Evolutionary conservation across 2,797 vertebrate species (phyloP).

Genomic region (Coendou prehensilis): DNA sequence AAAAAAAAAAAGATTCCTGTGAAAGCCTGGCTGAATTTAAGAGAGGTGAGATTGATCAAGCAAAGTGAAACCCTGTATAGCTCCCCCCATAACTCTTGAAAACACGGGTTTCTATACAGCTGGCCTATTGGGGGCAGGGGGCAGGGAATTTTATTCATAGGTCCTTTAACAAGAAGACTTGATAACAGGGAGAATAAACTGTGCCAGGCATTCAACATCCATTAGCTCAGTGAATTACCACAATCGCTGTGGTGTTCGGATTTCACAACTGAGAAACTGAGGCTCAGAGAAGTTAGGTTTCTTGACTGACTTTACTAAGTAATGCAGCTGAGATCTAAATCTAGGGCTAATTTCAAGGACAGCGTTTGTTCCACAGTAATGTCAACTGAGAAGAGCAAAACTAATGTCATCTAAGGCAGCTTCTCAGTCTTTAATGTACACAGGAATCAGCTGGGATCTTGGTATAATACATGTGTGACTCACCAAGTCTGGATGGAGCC

Average conservation of each 20-base stretch:
- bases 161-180: conserved; percentile 5
- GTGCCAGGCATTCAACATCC: neutral
- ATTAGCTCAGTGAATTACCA: neutral
- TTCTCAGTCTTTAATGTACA: neutral
- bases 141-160: neutral
- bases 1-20: conserved; percentile 39
- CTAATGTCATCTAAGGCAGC: neutral
- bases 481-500: neutral
- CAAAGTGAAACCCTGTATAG: conserved; percentile 63
- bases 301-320: neutral
- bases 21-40: conserved; percentile 66
- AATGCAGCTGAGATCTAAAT: neutral
- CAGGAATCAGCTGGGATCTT: neutral
- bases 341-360: neutral
- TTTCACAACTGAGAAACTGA: neutral
- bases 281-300: neutral
- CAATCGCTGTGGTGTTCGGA: neutral
- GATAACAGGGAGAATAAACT: neutral
- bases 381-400: neutral
- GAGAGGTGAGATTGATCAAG: conserved; percentile 38
- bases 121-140: neutral
- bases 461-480: neutral
- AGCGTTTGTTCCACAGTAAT: neutral
- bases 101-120: conserved; percentile 13
- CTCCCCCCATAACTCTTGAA: neutral